phyloP scores from a whole-genome alignment of 2,797 vertebrate species.

The Xenops minutus region DNA sequence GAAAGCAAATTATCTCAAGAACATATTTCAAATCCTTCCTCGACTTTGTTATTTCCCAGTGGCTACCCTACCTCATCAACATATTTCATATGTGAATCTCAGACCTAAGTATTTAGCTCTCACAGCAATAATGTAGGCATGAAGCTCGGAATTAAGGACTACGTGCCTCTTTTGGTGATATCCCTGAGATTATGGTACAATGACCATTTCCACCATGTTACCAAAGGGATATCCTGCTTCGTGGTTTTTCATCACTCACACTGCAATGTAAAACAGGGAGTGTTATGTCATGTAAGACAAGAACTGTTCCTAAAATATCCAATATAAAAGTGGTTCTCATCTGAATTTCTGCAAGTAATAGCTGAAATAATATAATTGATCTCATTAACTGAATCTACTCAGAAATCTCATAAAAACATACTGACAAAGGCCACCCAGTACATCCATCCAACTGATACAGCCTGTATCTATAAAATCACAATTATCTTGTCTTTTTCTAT shows the following conservation, averaged over 20 bases:
- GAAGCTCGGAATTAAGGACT: background rate
- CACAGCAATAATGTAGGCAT: background rate
- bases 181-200: background rate
- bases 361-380: background rate
- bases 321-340: rapidly evolving
- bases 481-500: background rate
- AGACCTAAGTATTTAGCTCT: background rate
- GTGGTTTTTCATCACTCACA: background rate
- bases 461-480: background rate
- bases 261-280: background rate
- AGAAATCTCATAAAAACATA: background rate
- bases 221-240: background rate
- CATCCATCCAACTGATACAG: background rate
- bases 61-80: background rate
- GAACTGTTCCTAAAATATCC: background rate
- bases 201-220: background rate
- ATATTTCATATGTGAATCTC: background rate
- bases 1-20: background rate
- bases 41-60: background rate
- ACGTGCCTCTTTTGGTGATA: background rate
- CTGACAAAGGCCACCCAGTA: background rate
- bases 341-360: background rate
- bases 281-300: background rate
- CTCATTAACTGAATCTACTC: background rate
- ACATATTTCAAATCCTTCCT: background rate